Evolutionary conservation across 2,888 invertebrate genomes (phyloP).

Genomic region (Andrena chrysosceles): DNA sequence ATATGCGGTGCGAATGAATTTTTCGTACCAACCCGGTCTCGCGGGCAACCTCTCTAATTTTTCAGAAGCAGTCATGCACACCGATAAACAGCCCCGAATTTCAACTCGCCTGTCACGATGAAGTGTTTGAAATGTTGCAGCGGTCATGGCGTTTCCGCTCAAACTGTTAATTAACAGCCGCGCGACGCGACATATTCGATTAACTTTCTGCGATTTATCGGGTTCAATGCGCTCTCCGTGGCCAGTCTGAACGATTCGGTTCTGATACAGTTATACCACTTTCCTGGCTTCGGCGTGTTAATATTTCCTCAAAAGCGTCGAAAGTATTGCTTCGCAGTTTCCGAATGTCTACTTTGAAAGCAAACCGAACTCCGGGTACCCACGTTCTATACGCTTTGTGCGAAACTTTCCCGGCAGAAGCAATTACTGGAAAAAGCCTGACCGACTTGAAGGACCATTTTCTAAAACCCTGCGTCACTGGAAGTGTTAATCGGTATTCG

Average conservation of each 20-base stretch:
- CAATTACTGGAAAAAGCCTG: too few relatives aligned
- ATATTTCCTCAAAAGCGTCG: not conserved
- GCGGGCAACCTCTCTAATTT: not conserved
- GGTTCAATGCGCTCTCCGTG: not conserved
- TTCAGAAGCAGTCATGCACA: not conserved
- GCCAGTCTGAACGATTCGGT: not conserved
- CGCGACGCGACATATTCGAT: constrained; percentile 33
- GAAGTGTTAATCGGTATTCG: too few relatives aligned
- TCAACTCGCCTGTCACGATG: constrained; percentile 6
- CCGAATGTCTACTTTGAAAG: too few relatives aligned
- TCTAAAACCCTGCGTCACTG: too few relatives aligned
- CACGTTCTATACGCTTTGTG: too few relatives aligned
- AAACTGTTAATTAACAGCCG: constrained; percentile 38
- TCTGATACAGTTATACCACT: not conserved
- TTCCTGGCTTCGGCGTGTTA: not conserved
- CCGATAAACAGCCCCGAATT: constrained; percentile 15
- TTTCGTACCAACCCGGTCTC: constrained; percentile 9
- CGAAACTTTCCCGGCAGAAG: too few relatives aligned
- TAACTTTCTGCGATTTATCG: constrained; percentile 47
- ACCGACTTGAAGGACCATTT: too few relatives aligned
- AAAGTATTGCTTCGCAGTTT: not conserved
- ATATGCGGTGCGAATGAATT: constrained; percentile 49
- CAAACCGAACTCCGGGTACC: too few relatives aligned
- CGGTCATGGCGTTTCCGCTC: constrained; percentile 40
- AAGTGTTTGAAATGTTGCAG: constrained; percentile 39